A percentile compares a stretch with the other conserved stretches of the same genome.
Evolutionary conservation across 2,113 vertebrate genomes (phyloP).

Genomic region (Rhizomys pruinosus): DNA sequence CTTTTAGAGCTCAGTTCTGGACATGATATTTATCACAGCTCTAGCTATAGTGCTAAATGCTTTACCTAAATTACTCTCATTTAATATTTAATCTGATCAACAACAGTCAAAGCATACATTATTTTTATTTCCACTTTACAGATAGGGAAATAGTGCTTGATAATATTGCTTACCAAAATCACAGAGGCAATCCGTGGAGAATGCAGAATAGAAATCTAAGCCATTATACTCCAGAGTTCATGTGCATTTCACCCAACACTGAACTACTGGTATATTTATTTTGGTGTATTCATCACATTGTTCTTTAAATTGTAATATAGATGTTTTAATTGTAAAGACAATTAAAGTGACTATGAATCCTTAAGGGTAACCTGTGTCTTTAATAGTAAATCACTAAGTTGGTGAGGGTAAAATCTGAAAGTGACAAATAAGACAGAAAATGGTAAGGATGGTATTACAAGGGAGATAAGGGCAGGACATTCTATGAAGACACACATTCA

Average conservation of each 20-base stretch:
- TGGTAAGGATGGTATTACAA: neutral
- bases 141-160: neutral
- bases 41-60: neutral
- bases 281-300: neutral
- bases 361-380: constrained; percentile 23
- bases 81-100: constrained; percentile 10
- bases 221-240: neutral
- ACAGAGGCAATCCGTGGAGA: neutral
- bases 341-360: neutral
- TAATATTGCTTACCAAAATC: neutral
- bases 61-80: neutral
- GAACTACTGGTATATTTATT: neutral
- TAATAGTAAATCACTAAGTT: neutral
- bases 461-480: neutral
- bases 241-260: neutral
- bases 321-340: neutral
- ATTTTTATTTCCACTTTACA: constrained; percentile 26
- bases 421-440: neutral
- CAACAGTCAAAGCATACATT: neutral
- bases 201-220: neutral
- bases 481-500: neutral
- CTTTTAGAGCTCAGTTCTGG: neutral
- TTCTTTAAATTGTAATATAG: neutral
- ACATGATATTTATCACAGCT: neutral
- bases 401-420: neutral